Percentiles rank a stretch among this genome's conserved stretches.
These are phyloP conservation scores for Leucozona laternaria DNA, from an alignment of 2,888 invertebrate genomes.

Conservation along the genomic window DNA sequence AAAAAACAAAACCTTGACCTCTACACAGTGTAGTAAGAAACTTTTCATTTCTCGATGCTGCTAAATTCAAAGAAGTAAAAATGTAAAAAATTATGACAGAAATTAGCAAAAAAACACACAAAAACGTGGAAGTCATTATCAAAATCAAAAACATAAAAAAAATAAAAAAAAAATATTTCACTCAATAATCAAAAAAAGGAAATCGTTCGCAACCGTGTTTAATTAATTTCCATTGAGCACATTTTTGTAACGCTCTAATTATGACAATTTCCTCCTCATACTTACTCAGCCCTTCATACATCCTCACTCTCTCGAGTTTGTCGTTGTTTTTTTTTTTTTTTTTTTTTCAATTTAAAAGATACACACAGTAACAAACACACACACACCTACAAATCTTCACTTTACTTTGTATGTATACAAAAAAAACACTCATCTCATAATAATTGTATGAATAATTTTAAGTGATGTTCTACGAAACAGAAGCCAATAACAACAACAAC, in stretches of 20 bases:
- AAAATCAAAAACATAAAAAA: constrained; percentile 4
- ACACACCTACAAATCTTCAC: no score
- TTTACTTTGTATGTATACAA: background rate
- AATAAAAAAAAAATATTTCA: constrained; percentile 6
- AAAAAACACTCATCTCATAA: constrained; percentile 42
- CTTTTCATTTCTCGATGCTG: background rate
- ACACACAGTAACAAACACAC: background rate
- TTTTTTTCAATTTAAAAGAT: background rate
- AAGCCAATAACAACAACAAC: background rate
- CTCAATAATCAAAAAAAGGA: constrained; percentile 58
- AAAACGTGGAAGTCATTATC: background rate
- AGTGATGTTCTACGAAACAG: background rate
- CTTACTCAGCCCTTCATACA: constrained; percentile 32
- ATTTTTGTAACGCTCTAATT: constrained; percentile 59
- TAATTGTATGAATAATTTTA: constrained; percentile 42
- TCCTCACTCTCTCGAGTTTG: background rate
- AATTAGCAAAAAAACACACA: background rate
- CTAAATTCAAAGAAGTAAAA: background rate
- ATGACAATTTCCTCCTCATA: constrained; percentile 43
- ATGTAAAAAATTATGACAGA: background rate
- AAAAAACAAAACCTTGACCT: background rate
- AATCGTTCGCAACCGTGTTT: constrained; percentile 50
- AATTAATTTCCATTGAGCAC: constrained; percentile 70
- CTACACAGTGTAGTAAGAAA: background rate
- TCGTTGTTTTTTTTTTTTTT: constrained; percentile 6